Percentiles rank a stretch among this genome's conserved stretches.
Conservation (phyloP, 2,113 vertebrate species). For the Phyllostomus discolor region DNA sequence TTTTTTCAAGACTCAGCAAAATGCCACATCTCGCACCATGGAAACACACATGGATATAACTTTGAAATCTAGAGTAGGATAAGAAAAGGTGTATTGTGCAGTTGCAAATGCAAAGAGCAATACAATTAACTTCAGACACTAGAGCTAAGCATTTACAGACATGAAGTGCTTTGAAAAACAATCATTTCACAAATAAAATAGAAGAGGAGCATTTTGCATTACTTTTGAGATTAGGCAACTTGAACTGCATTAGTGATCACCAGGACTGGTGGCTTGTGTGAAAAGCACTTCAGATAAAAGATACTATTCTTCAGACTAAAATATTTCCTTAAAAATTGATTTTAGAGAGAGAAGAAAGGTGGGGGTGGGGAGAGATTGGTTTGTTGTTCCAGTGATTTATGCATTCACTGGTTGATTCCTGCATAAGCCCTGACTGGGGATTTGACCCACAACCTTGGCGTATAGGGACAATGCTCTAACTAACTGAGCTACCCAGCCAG, state of each 20-base stretch:
- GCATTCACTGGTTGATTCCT: too few species aligned
- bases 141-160: background rate
- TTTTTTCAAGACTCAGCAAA: background rate
- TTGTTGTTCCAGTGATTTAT: too few species aligned
- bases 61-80: background rate
- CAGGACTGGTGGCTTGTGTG: background rate
- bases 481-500: too few species aligned
- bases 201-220: background rate
- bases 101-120: background rate
- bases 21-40: background rate
- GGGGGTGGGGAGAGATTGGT: too few species aligned
- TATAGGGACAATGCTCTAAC: too few species aligned
- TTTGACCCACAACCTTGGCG: too few species aligned
- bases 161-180: background rate
- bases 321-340: too few species aligned
- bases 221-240: background rate
- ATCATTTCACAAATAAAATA: background rate
- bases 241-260: background rate
- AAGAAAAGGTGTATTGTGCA: background rate
- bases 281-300: background rate
- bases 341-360: too few species aligned
- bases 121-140: background rate
- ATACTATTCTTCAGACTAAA: background rate
- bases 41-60: background rate
- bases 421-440: too few species aligned